Conservation (phyloP, 2,113 vertebrate species). For the Vidua chalybeata region DNA sequence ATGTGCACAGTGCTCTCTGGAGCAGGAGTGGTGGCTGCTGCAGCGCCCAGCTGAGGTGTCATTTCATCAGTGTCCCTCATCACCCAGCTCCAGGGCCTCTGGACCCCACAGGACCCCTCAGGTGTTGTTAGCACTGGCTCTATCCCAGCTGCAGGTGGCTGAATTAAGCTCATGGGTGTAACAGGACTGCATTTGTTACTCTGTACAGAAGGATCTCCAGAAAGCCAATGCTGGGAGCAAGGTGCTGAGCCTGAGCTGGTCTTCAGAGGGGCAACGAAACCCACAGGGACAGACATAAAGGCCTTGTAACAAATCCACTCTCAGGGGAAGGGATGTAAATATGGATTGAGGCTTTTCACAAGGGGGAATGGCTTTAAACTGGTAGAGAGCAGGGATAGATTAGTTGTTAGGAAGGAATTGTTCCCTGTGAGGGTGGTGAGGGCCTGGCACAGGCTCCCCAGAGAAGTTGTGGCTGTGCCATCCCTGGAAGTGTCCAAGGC, state of each 20-base stretch:
- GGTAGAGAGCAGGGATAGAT: neutral
- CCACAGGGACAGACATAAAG: neutral
- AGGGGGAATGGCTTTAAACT: neutral
- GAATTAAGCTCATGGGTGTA: neutral
- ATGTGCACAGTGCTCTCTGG: neutral
- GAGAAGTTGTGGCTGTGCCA: neutral
- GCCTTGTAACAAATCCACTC: neutral
- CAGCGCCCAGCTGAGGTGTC: neutral
- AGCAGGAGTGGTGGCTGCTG: neutral
- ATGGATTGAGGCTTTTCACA: neutral
- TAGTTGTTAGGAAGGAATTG: neutral
- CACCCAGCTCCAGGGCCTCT: neutral
- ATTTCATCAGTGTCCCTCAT: neutral
- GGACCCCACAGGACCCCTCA: neutral
- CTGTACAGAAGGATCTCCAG: neutral
- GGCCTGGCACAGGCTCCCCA: neutral
- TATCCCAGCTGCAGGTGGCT: neutral
- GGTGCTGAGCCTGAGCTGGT: neutral
- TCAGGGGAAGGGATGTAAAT: neutral
- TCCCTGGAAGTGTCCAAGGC: neutral
- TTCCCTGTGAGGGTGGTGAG: neutral
- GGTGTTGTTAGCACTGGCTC: rapidly evolving
- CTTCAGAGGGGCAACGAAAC: neutral
- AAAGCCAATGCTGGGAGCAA: neutral
- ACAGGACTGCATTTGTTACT: neutral